Base-by-base conservation (phyloP, 2,888 invertebrate genomes). In the Drosophila algonquin region DNA sequence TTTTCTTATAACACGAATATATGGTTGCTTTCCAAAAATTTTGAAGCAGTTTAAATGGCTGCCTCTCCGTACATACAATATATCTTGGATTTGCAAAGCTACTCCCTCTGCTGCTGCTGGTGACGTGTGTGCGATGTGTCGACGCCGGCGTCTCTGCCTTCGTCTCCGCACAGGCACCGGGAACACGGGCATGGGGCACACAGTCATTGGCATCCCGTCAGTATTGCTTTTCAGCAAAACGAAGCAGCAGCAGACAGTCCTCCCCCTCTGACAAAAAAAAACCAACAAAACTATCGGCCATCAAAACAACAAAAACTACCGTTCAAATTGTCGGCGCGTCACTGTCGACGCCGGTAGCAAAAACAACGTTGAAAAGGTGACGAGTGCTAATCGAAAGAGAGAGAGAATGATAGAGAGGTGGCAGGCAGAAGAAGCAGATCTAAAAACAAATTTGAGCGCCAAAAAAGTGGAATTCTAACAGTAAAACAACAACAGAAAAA, bases 221-320 rank as follows among this genome's bases (percentile, higher is more conserved):
- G 81, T 79, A 78, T 84, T 83, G 84, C 84, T 78, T 81, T 80
- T 85, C 82, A 81, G 80, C 87, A 84, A 84, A 72, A 82, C 80
- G 80, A 82, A 69, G 18, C 72, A 76, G 63, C 79, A 7, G 47
- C 16, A 60, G 21, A 60, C 70, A 48, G 64, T 14, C 40, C 14
- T 40, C 14, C 40, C 40, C n/a, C 40, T 40, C 40, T 40, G 14
- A 40, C n/a, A 40, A 40, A 40, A 40, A 40, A 40, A 40, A 7
- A 40, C 7, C n/a, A 7, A 40, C 40, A 40, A n/a, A 40, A 40
- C 40, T 40, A 40, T 40, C 40, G 57, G 70, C 30, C 73, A 56
- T 67, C 73, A n/a, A 58, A 71, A 59, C 51, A 69, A 57, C 16
- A 63, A 32, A n/a, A 58, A 47, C 40, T 60, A 46, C 47, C 57